Evolutionary conservation across 2,888 invertebrate genomes (phyloP).

Genomic region (Trichogramma dendrolimi): DNA sequence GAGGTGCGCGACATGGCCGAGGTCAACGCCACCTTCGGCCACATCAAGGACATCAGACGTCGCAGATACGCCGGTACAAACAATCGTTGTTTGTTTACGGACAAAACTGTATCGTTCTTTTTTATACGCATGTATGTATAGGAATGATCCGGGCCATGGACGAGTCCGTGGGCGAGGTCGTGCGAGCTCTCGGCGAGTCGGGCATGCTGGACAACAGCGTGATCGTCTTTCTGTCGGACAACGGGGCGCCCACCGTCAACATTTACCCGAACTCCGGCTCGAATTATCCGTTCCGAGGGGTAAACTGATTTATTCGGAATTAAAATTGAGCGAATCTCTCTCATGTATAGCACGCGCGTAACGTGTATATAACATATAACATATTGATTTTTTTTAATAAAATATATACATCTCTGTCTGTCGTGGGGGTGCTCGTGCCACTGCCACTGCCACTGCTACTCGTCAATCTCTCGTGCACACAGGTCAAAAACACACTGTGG

Average conservation of each 20-base stretch:
- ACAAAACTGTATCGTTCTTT: not conserved
- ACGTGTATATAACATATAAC: not conserved
- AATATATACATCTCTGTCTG: no score
- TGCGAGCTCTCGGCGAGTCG: conserved; percentile 52
- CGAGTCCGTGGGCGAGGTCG: conserved; percentile 58
- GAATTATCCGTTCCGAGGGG: conserved; percentile 61
- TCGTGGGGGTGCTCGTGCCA: not conserved
- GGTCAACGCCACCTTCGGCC: conserved; percentile 63
- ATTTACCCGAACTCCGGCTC: conserved; percentile 56
- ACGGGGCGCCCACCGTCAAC: conserved; percentile 57
- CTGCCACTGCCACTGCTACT: not conserved
- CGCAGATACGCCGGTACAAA: conserved; percentile 76
- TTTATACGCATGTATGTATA: conserved; percentile 38
- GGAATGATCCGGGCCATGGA: conserved; percentile 62
- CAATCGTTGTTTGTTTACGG: conserved; percentile 24
- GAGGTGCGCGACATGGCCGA: conserved; percentile 65
- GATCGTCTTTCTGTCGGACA: conserved; percentile 61
- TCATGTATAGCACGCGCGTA: not conserved
- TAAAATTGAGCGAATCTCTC: conserved; percentile 58
- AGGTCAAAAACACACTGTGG: conserved; percentile 76
- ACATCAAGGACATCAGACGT: conserved; percentile 66
- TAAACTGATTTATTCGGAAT: conserved; percentile 57
- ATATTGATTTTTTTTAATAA: not conserved
- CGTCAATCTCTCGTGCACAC: conserved; percentile 19
- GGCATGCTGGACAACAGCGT: conserved; percentile 59